Percentiles rank a stretch among this genome's conserved stretches.
Conservation (phyloP, 2,113 vertebrate genomes). For the Lucifuga dentata region DNA sequence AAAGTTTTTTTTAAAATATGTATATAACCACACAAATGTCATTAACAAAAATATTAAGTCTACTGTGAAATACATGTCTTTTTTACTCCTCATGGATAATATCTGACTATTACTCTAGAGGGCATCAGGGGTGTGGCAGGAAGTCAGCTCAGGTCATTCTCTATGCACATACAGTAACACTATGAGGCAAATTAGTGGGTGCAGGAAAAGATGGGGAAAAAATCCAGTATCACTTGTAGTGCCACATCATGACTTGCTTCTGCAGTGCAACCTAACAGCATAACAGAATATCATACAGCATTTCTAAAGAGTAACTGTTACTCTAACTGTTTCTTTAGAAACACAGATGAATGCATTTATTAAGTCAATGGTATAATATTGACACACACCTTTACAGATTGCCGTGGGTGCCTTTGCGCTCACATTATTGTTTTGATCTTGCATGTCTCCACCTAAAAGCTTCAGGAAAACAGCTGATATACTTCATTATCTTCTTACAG, state of each 20-base stretch:
- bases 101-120: not conserved
- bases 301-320: not conserved
- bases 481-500: not conserved
- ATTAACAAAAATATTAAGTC: too few relatives aligned
- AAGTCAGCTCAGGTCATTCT: constrained; percentile 4
- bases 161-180: not conserved
- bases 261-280: not conserved
- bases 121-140: constrained; percentile 24
- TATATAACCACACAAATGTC: not conserved
- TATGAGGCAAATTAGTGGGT: too few relatives aligned
- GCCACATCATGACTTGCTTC: not conserved
- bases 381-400: not conserved
- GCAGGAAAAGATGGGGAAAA: too few relatives aligned
- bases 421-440: constrained; percentile 7
- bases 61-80: too few relatives aligned
- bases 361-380: constrained; percentile 18
- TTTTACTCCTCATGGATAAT: not conserved
- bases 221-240: not conserved
- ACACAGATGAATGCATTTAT: constrained; percentile 1
- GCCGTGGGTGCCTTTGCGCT: constrained; percentile 2
- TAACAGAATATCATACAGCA: not conserved
- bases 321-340: not conserved
- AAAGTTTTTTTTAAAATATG: too few relatives aligned
- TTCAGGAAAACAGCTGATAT: constrained; percentile 11
- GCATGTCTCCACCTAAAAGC: not conserved